Evolutionary conservation across 2,888 invertebrate genomes (phyloP), one percentile per base, ranked within the genome.

Genomic region (Tholera decimalis): DNA sequence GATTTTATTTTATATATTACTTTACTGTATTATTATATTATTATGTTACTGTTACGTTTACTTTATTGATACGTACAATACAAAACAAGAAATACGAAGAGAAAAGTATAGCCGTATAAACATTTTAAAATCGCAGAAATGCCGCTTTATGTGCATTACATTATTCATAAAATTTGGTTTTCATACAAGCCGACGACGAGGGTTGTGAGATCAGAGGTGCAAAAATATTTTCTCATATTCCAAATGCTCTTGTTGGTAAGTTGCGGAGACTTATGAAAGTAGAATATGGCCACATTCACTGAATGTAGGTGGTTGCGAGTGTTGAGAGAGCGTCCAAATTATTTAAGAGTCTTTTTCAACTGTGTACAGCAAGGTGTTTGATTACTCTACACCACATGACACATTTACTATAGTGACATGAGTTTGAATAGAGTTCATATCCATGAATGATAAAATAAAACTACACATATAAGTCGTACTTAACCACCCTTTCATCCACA

Each of bases 101-200:
- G 28, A 54, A 37, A 22, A 37, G 20, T 15, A 49, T 37, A 33
- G 37, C 73, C 57, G 53, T 41, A 46, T 41, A 43, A 44, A 60
- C 37, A 73, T 81, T 86, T 85, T 77, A 83, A 88, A 84, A 82
- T 82, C 72, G 35, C 43, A 68, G 77, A 77, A 82, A 80, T 83
- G 68, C 73, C 71, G 70, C 81, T 84, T 85, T 83, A 83, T 68
- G 77, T 72, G 73, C 76, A 71, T 63, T 89, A 79, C 85, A 88
- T 91, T 89, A 91, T 91, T 90, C 89, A 90, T 90, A 84, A 72
- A 84, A 85, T 87, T 85, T 84, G 83, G 83, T 86, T 87, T 85
- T 80, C 80, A 86, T 84, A 79, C 78, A 76, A 79, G 80, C 72
- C 64, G 39, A 35, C 64, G 39, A 35, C 58, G 72, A 26, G 43